Base-by-base conservation (phyloP, 2,888 invertebrate species). In the Pyrocoelia pectoralis region DNA sequence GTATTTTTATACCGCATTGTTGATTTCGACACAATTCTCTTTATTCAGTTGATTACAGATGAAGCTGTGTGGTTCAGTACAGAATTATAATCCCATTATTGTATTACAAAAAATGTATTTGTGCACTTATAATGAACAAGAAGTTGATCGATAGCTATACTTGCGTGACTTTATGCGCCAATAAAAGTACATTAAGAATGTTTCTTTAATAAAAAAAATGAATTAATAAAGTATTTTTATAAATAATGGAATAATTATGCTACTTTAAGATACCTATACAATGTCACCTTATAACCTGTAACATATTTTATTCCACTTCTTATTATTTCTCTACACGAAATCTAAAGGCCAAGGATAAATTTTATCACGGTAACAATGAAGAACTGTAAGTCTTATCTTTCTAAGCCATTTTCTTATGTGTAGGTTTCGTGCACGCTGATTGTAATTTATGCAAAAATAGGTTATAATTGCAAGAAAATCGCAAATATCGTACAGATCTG, bases 371-470 rank as follows among this genome's bases (percentile, higher is more conserved):
- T 33, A n/a, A 33, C n/a, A 33, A 33, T n/a, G 33, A n/a, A 33
- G n/a, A 33, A 33, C 33, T 24, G 8, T 8, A 8, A 33, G n/a
- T 33, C 33, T 33, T 24, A 24, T 24, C 8, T 33, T 33, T n/a
- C 33, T 3, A 33, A 33, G n/a, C n/a, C 2, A n/a, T 33, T n/a
- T n/a, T 33, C n/a, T n/a, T 2, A 10, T 33, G n/a, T 33, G 4
- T 24, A n/a, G n/a, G 9, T 8, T 33, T 33, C 33, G 33, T 33
- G 33, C 10, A 10, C 2, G 10, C 8, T 33, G n/a, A 33, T n/a
- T 33, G n/a, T 33, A 73, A 72, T 69, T 58, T 55, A 14, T 52
- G 33, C 29, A 50, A 12, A 9, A 48, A 5, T 4, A 18, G 6
- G 1, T 13, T 4, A 19, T 24, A 50, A 50, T 28, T 13, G 28